Evolutionary conservation across 2,113 vertebrate species (phyloP), one percentile per base, ranked within the genome.

Genomic region (Siniperca knerii): DNA sequence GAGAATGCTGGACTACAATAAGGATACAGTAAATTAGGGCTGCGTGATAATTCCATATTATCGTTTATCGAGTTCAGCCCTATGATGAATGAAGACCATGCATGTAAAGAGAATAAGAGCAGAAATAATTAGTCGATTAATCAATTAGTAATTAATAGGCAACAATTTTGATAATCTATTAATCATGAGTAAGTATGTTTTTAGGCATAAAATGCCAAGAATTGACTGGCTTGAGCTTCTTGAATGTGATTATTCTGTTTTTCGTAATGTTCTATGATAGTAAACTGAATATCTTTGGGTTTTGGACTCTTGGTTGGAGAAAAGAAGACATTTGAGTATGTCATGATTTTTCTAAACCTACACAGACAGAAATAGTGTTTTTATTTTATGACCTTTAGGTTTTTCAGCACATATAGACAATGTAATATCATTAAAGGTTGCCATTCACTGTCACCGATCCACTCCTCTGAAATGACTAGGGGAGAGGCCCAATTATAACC

Each of bases 401-500:
- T 79, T 65, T 55, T 58, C 64, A 65, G 75, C 58, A 82, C 48
- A 61, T 68, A 79, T 23, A 79, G 25, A 79, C 42, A 58, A 23
- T 85, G 75, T 72, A 65, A 90, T 69, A 86, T 85, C 40, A 72
- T 72, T 50, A 64, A 58, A 77, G 42, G 40, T 25, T 76, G 61
- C 52, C 54, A 40, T 72, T 87, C 73, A 48, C 48, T 84, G 72
- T 82, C 87, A 79, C 67, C 48, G 68, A 87, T 79, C 50, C 57
- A 7, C 65, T 88, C 12, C 72, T 75, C 29, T 75, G 73, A 82
- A 82, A 70, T 71, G 82, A 89, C 88, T 75, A n/a, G 86, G 82
- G 87, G 77, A 83, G 86, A 86, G 85, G 82, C 84, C 91, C 91
- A 94, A 94, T 95, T 94, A 93, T 77, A 91, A 85, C 80, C 66